Conservation (phyloP, 2,888 invertebrate species). For the Epinotia bilunana region DNA sequence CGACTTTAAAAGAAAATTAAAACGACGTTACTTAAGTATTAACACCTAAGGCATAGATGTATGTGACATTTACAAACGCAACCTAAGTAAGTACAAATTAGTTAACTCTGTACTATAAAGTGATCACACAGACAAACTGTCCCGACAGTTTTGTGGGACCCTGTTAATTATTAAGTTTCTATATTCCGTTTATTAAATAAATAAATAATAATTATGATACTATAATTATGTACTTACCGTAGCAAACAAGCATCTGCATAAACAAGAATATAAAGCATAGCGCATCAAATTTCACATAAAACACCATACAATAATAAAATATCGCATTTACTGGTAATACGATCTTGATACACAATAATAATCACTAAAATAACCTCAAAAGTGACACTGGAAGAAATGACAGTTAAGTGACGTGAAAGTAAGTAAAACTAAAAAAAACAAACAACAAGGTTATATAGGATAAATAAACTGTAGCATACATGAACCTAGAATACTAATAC, state of each 20-base stretch:
- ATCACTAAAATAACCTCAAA: constrained; percentile 10
- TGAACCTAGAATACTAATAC: no score
- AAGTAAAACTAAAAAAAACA: neutral
- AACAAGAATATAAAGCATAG: constrained; percentile 29
- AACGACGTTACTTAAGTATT: no score
- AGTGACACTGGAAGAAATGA: constrained; percentile 1
- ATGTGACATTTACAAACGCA: no score
- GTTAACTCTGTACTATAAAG: no score
- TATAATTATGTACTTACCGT: constrained; percentile 14
- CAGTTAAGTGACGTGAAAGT: neutral
- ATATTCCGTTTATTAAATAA: no score
- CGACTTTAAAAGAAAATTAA: no score
- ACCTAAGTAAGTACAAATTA: no score
- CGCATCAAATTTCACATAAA: neutral
- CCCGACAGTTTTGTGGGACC: no score
- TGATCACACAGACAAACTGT: no score
- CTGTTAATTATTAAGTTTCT: no score
- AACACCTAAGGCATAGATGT: no score
- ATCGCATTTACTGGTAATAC: constrained; percentile 14
- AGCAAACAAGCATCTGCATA: neutral
- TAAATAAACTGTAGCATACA: neutral
- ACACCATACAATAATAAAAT: constrained; percentile 18
- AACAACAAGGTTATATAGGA: neutral
- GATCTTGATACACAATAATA: neutral
- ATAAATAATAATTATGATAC: no score